Evolutionary conservation across 2,797 vertebrate genomes (phyloP).

Genomic region (Fratercula arctica): DNA sequence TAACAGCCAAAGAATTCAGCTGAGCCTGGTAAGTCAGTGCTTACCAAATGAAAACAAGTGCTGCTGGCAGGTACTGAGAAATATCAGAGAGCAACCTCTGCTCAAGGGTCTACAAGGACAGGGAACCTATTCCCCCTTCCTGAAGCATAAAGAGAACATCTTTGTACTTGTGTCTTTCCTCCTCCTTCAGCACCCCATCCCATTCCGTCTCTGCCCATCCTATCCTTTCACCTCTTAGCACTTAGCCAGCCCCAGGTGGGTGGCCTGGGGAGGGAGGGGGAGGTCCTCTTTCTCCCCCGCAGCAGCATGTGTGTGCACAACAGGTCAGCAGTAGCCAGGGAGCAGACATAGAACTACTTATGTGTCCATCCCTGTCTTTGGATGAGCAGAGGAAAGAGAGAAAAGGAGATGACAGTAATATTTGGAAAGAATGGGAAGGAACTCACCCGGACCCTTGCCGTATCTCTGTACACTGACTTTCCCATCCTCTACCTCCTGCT

Average conservation of each 20-base stretch:
- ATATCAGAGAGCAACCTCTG: background rate
- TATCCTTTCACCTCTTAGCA: background rate
- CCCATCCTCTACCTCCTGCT: background rate
- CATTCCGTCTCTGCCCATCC: background rate
- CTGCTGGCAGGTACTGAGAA: background rate
- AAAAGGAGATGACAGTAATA: background rate
- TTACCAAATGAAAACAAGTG: background rate
- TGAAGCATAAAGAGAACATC: background rate
- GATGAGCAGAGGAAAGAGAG: background rate
- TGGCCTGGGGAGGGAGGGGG: too few species aligned
- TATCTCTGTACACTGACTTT: background rate
- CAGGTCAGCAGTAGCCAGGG: background rate
- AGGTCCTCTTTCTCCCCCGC: background rate
- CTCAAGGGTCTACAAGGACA: background rate
- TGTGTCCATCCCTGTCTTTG: background rate
- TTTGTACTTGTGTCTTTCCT: background rate
- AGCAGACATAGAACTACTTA: background rate
- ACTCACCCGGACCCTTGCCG: background rate
- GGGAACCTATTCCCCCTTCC: background rate
- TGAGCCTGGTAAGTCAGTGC: background rate
- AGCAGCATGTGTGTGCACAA: background rate
- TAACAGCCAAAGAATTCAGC: background rate
- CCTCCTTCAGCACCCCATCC: background rate
- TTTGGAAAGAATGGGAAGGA: background rate
- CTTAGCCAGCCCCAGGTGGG: background rate